These are phyloP conservation scores for Nothocercus nigrocapillus DNA, from an alignment of 2,113 vertebrate species.

Conservation along the genomic window DNA sequence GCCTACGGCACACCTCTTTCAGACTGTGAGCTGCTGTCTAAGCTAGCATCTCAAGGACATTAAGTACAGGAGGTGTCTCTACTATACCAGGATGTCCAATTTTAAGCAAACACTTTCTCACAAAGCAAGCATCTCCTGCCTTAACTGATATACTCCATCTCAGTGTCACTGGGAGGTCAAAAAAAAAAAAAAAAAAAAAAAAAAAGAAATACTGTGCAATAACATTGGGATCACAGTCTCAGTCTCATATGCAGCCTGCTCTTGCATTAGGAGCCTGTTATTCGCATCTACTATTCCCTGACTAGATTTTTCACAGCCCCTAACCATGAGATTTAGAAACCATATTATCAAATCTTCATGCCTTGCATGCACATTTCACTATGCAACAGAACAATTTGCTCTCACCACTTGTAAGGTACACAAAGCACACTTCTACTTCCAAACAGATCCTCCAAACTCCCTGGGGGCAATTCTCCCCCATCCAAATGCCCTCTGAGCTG, in stretches of 20 bases:
- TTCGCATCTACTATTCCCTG: not conserved
- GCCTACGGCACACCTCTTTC: not conserved
- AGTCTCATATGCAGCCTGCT: not conserved
- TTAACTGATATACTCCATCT: not conserved
- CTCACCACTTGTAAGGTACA: not conserved
- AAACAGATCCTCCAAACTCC: not conserved
- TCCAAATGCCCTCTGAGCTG: not conserved
- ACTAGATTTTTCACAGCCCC: not conserved
- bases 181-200: too few relatives aligned
- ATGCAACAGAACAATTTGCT: not conserved
- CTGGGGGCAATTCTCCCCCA: not conserved
- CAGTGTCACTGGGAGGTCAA: fast-evolving
- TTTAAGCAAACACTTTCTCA: not conserved
- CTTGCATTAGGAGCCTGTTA: not conserved
- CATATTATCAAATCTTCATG: not conserved
- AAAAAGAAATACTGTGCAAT: not conserved
- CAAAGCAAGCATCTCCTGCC: not conserved
- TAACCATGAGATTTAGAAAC: not conserved
- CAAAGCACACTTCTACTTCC: not conserved
- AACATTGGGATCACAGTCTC: not conserved
- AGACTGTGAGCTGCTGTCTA: not conserved
- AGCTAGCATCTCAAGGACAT: not conserved
- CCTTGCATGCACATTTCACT: not conserved
- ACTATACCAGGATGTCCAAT: not conserved
- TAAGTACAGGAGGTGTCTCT: not conserved